Evolutionary conservation across 2,113 vertebrate species (phyloP).

Genomic region (Lethenteron camtschaticum): DNA sequence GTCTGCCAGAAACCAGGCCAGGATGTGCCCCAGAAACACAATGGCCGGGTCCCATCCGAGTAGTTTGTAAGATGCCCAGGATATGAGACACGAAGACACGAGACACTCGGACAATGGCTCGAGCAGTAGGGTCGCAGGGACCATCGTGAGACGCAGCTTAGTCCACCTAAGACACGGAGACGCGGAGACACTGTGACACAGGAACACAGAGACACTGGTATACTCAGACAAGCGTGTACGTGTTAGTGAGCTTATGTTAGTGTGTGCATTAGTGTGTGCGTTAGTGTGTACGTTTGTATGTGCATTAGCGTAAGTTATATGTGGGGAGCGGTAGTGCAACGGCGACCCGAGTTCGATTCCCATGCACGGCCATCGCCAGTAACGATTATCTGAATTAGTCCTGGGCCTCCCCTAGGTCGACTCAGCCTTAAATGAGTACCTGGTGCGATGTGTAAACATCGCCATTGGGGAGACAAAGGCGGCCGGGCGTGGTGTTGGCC

Average conservation of each 20-base stretch:
- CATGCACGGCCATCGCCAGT: too few species aligned
- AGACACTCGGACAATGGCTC: slow-evolving; percentile 93
- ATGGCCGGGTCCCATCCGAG: slow-evolving; percentile 97
- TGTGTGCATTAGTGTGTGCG: not conserved
- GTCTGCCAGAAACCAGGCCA: slow-evolving; percentile 89
- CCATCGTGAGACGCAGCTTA: slow-evolving; percentile 84
- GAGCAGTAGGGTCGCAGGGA: slow-evolving; percentile 66
- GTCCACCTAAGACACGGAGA: slow-evolving; percentile 41
- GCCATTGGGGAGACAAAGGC: too few species aligned
- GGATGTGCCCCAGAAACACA: slow-evolving; percentile 95
- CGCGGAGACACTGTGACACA: not conserved
- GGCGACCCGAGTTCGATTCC: too few species aligned
- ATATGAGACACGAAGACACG: slow-evolving; percentile 81
- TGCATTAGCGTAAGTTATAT: too few species aligned
- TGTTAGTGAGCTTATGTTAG: too few species aligned
- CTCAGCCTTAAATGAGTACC: too few species aligned
- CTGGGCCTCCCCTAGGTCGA: too few species aligned
- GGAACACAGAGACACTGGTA: slow-evolving; percentile 4
- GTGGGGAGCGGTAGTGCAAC: too few species aligned
- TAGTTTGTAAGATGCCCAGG: slow-evolving; percentile 74
- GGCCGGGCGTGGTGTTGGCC: too few species aligned
- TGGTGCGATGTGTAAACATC: too few species aligned
- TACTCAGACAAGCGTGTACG: too few species aligned
- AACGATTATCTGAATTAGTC: too few species aligned
- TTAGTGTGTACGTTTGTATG: not conserved